Evolutionary conservation across 1,140 invertebrate species (phyloP).

Genomic region (Eurytemora carolleeae): DNA sequence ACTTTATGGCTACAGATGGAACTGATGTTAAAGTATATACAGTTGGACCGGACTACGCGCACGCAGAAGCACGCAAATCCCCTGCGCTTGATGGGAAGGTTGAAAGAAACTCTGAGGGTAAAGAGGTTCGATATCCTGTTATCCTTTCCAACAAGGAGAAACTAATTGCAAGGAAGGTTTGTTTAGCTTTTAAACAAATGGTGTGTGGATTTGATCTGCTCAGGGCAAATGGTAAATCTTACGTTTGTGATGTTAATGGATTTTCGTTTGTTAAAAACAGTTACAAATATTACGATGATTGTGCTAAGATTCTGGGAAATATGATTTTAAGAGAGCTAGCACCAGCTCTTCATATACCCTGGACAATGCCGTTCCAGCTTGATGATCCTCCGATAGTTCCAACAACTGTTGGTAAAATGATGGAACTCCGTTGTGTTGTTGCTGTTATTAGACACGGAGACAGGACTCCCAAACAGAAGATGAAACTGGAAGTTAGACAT

Average conservation of each 20-base stretch:
- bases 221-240: slow-evolving; percentile 90
- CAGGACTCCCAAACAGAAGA: slow-evolving; percentile 97
- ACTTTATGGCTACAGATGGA: slow-evolving; percentile 99
- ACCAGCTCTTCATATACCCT: slow-evolving; percentile 84
- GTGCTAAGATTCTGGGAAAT: slow-evolving; percentile 88
- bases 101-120: slow-evolving; percentile 86
- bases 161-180: slow-evolving; percentile 94
- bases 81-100: slow-evolving; percentile 96
- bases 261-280: slow-evolving; percentile 99
- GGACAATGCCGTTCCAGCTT: slow-evolving; percentile 84
- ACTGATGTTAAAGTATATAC: slow-evolving; percentile 80
- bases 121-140: slow-evolving; percentile 92
- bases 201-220: slow-evolving; percentile 98
- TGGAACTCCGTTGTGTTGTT: slow-evolving; percentile 94
- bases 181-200: slow-evolving; percentile 93
- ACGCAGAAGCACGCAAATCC: slow-evolving; percentile 95
- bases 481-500: slow-evolving; percentile 99
- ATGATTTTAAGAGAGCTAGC: slow-evolving; percentile 80
- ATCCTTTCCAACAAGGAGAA: slow-evolving; percentile 95
- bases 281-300: slow-evolving; percentile 99
- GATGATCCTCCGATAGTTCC: slow-evolving; percentile 98
- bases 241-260: slow-evolving; percentile 98
- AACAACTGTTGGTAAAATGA: slow-evolving; percentile 98
- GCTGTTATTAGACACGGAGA: slow-evolving; percentile 97
- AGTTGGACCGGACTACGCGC: slow-evolving; percentile 93